Percentiles rank a stretch among this genome's conserved stretches.
Conservation (phyloP, 1,140 invertebrate genomes). For the Drosophila orosa region DNA sequence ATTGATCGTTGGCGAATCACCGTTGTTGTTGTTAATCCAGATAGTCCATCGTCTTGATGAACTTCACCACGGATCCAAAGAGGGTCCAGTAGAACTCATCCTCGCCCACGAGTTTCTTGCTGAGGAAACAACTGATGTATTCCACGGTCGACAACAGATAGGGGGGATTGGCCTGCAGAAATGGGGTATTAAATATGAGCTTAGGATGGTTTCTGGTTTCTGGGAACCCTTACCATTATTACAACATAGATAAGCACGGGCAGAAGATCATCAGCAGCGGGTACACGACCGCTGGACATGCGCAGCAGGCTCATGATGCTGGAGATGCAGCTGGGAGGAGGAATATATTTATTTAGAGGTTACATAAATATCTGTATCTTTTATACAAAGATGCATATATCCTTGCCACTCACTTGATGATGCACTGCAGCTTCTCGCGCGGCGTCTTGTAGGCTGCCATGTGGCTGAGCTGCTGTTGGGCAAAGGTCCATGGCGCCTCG, state of each 20-base stretch:
- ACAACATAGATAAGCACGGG: slow-evolving; percentile 98
- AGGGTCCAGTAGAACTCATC: slow-evolving; percentile 99
- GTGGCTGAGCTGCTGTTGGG: slow-evolving; percentile 95
- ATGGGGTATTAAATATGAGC: neutral
- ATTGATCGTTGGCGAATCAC: neutral
- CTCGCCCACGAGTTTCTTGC: slow-evolving; percentile 93
- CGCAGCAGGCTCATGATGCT: slow-evolving; percentile 97
- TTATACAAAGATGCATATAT: neutral
- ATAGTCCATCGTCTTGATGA: slow-evolving; percentile 96
- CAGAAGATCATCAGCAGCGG: slow-evolving; percentile 98
- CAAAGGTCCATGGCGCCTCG: slow-evolving; percentile 98
- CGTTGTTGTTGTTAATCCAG: slow-evolving; percentile 35
- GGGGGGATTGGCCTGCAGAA: slow-evolving; percentile 93
- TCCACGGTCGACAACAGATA: slow-evolving; percentile 98
- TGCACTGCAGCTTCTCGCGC: slow-evolving; percentile 95
- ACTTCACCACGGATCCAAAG: slow-evolving; percentile 97
- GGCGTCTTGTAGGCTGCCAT: slow-evolving; percentile 98
- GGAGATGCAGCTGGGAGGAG: slow-evolving; percentile 89
- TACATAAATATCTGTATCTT: too few species aligned
- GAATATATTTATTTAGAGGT: too few species aligned
- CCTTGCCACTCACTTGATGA: slow-evolving; percentile 69
- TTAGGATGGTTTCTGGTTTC: neutral
- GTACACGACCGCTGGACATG: slow-evolving; percentile 91
- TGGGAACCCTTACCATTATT: slow-evolving; percentile 90
- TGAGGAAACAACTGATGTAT: slow-evolving; percentile 97